These are phyloP conservation scores for Pseudomyrmex flavicornis DNA, from an alignment of 1,140 invertebrate genomes.

Conservation along the genomic window DNA sequence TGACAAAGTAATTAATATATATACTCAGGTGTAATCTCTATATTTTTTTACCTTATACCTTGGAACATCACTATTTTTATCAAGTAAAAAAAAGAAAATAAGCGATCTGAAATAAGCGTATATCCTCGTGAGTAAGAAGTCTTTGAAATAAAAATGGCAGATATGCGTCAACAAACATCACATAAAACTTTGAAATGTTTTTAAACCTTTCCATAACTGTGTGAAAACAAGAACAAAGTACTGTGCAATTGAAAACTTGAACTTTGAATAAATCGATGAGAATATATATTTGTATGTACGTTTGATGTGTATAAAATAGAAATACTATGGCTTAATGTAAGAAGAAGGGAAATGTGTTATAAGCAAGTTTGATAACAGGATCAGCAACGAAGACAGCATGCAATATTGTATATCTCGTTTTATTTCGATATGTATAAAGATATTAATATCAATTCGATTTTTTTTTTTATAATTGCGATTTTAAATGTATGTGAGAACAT, in stretches of 20 bases:
- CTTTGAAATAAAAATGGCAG: constrained; percentile 4
- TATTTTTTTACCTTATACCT: constrained; percentile 24
- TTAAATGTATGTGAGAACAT: not conserved
- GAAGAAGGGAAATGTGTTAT: not conserved
- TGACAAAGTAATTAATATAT: constrained; percentile 26
- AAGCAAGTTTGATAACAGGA: constrained; percentile 9
- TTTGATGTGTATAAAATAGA: constrained; percentile 33
- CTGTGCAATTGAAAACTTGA: not conserved
- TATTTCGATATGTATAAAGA: not conserved
- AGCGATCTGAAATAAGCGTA: constrained; percentile 12
- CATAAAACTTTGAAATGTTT: not conserved
- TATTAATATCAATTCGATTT: constrained; percentile 17
- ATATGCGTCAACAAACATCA: constrained; percentile 1
- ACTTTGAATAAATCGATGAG: constrained; percentile 1
- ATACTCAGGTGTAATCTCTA: constrained; percentile 33
- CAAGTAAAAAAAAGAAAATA: constrained; percentile 21
- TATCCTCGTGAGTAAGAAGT: not conserved
- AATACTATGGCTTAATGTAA: constrained; percentile 24
- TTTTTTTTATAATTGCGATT: constrained; percentile 2
- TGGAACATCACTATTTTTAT: constrained; percentile 29
- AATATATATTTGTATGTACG: not conserved
- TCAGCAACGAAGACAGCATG: not conserved
- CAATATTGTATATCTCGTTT: not conserved
- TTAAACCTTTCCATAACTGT: not conserved
- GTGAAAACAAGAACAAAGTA: not conserved